Conservation (phyloP, 2,888 invertebrate species). For the Drosophila histrio region DNA sequence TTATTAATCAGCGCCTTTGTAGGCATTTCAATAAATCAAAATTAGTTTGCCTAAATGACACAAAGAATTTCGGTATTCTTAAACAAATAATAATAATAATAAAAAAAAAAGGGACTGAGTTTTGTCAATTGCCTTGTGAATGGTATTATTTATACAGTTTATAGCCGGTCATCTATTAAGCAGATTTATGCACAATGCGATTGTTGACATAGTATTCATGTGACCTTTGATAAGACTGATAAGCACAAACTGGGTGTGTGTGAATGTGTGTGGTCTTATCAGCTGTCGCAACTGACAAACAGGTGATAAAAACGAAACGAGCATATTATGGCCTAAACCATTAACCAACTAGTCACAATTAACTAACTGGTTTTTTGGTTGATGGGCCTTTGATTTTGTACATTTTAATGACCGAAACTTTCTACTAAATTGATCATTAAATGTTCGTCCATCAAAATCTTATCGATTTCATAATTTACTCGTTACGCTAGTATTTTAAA, state of each 20-base stretch:
- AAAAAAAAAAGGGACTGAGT: slow-evolving; percentile 6
- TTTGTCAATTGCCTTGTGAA: slow-evolving; percentile 16
- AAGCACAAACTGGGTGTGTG: slow-evolving; percentile 17
- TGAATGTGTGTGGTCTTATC: slow-evolving; percentile 61
- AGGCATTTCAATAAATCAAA: slow-evolving; percentile 65
- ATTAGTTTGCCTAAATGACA: slow-evolving; percentile 58
- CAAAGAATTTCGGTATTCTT: no score
- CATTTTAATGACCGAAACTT: slow-evolving; percentile 44
- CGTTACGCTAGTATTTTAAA: slow-evolving; percentile 43
- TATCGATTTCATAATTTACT: slow-evolving; percentile 53
- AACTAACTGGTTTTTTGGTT: slow-evolving; percentile 46
- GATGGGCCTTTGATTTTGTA: slow-evolving; percentile 2
- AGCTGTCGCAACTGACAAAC: slow-evolving; percentile 10
- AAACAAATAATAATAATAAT: background rate
- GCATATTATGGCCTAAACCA: slow-evolving; percentile 29
- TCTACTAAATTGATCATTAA: slow-evolving; percentile 43
- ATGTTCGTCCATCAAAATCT: slow-evolving; percentile 47
- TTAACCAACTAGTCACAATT: slow-evolving; percentile 19
- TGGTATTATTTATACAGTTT: slow-evolving; percentile 7
- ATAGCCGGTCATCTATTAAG: slow-evolving; percentile 34
- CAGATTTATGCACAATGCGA: slow-evolving; percentile 36
- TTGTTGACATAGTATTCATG: slow-evolving; percentile 47
- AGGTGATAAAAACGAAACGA: slow-evolving; percentile 50
- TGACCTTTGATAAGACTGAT: slow-evolving; percentile 61
- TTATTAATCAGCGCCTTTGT: slow-evolving; percentile 56